Evolutionary conservation across 2,888 invertebrate genomes (phyloP), one percentile per base, ranked within the genome.

Genomic region (Agelastica alni): DNA sequence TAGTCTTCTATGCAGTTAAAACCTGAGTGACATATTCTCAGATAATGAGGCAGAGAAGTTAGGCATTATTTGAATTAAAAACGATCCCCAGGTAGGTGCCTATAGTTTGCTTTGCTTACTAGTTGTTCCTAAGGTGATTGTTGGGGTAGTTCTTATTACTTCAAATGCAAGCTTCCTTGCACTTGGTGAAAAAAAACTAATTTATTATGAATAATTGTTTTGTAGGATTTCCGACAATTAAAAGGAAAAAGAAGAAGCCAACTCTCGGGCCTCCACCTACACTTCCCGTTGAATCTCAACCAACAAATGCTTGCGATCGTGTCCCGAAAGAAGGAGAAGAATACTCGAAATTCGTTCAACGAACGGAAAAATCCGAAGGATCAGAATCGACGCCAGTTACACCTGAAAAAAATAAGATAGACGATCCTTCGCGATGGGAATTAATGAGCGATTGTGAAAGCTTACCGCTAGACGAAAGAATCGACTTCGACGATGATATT

Each of bases 221-320:
- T 37, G 2, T 93, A 12, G 94, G 94, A 2, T 94, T 94, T 73
- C 94, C 94, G 0, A 89, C 86, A 14, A 79, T 89, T 10, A 90
- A 90, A 71, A 93, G 91, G 76, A 93, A 91, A 72, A 88, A 90
- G 72, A 89, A 86, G 67, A 48, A 63, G 47, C 44, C 62, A 10
- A 18, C 56, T 3, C 42, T 45, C 1, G 60, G 57, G 22, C 13
- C 48, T 1, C 13, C 44, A n/a, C 44, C 46, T 14, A 51, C 57
- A 17, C 57, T 61, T 12, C 47, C 58, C 31, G 59, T 55, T 32
- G 59, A 63, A 18, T 52, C 58, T 18, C 52, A 42, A 28, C 47
- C 49, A 6, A 36, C n/a, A 37, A 64, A 56, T 58, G 34, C 59
- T 18, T 87, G 86, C 66, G 87, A 87, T 69, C 81, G 87, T 58